Evolutionary conservation across 2,797 vertebrate genomes (phyloP).

Genomic region (Bovichtus diacanthus): DNA sequence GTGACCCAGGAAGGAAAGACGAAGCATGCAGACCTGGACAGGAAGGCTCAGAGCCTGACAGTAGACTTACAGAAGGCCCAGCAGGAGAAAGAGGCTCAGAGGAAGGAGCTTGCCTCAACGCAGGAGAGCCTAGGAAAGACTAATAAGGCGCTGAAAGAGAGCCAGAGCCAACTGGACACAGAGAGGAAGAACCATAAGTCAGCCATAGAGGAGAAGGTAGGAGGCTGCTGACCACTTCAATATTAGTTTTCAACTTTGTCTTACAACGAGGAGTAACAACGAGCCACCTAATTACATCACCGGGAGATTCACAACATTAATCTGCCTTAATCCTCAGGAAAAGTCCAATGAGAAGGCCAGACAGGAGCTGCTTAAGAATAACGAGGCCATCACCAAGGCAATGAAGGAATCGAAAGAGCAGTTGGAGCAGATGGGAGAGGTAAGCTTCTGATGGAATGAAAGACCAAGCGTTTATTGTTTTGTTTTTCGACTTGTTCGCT

Average conservation of each 20-base stretch:
- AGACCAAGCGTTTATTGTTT: neutral
- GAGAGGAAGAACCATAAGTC: constrained; percentile 89
- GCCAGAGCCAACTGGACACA: constrained; percentile 87
- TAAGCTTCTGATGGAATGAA: constrained; percentile 57
- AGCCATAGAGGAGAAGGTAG: constrained; percentile 89
- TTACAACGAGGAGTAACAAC: neutral
- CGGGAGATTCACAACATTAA: neutral
- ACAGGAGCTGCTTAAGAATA: constrained; percentile 88
- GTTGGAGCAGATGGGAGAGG: constrained; percentile 90
- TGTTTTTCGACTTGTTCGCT: neutral
- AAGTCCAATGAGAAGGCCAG: constrained; percentile 90
- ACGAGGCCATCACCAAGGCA: constrained; percentile 86
- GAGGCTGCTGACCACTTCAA: constrained; percentile 27
- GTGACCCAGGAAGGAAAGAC: constrained; percentile 84
- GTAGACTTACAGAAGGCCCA: constrained; percentile 86
- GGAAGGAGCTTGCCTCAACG: constrained; percentile 85
- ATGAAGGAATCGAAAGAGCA: constrained; percentile 87
- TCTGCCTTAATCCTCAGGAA: constrained; percentile 83
- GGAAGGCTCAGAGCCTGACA: constrained; percentile 81
- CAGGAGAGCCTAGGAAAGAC: constrained; percentile 88
- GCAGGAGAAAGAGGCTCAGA: constrained; percentile 85
- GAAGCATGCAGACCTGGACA: constrained; percentile 84
- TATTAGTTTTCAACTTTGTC: neutral
- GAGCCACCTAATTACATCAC: neutral
- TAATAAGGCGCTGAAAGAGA: constrained; percentile 88